These are phyloP conservation scores for Coreius guichenoti DNA, from an alignment of 2,797 vertebrate species.

Conservation along the genomic window DNA sequence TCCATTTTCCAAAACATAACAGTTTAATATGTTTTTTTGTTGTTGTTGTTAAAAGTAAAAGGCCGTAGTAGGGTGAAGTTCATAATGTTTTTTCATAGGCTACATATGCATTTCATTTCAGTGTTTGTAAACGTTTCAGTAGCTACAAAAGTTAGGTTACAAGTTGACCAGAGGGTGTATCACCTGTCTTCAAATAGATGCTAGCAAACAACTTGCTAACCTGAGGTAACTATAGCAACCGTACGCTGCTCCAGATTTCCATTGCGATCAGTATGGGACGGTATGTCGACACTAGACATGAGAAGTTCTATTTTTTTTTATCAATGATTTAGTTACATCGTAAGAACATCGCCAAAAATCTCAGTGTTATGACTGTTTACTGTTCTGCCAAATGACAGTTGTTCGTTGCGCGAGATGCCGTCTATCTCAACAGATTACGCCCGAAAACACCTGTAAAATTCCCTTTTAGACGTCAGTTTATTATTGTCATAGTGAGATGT, in stretches of 20 bases:
- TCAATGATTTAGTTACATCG: not conserved
- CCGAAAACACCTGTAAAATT: not conserved
- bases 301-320: not conserved
- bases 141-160: not conserved
- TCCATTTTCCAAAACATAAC: slow-evolving; percentile 25
- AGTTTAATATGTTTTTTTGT: not conserved
- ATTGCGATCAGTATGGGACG: not conserved
- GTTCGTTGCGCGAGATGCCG: not conserved
- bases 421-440: not conserved
- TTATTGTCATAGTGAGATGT: not conserved
- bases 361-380: not conserved
- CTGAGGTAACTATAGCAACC: not conserved
- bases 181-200: not conserved
- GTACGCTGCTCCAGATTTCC: not conserved
- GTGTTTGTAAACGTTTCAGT: not conserved
- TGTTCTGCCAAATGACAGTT: not conserved
- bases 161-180: not conserved
- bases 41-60: not conserved
- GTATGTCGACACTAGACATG: not conserved
- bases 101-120: not conserved
- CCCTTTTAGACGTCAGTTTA: not conserved
- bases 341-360: not conserved
- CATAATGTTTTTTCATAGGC: not conserved
- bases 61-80: not conserved
- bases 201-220: not conserved